A percentile compares a stretch with the other conserved stretches of the same genome.
phyloP scores from a whole-genome alignment of 2,797 vertebrate species.

The Pseudopleuronectes americanus region DNA sequence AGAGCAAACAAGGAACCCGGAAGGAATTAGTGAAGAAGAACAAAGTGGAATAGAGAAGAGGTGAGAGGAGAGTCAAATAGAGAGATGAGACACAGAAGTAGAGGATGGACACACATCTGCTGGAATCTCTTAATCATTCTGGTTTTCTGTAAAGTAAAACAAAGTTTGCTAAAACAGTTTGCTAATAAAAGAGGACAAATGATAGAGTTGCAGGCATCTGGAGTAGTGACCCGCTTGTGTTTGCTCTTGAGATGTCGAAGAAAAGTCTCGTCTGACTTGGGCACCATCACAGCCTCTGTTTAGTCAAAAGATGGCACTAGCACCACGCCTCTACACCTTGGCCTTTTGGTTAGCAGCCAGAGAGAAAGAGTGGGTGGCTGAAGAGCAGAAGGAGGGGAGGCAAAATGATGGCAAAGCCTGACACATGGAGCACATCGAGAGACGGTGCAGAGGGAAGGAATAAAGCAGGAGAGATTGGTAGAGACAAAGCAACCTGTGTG shows the following conservation, averaged over 20 bases:
- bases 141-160: neutral
- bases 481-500: constrained; percentile 45
- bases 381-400: neutral
- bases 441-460: constrained; percentile 17
- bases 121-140: constrained; percentile 35
- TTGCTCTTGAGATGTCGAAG: constrained; percentile 31
- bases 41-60: no score
- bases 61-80: neutral
- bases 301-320: constrained; percentile 76
- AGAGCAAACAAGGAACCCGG: constrained; percentile 29
- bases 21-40: constrained; percentile 9
- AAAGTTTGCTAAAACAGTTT: constrained; percentile 7
- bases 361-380: neutral
- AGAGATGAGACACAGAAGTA: constrained; percentile 11
- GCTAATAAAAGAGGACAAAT: constrained; percentile 5
- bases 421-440: constrained; percentile 18
- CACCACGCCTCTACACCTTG: constrained; percentile 49
- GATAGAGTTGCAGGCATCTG: constrained; percentile 26
- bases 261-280: constrained; percentile 28
- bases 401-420: constrained; percentile 26
- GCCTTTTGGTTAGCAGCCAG: constrained; percentile 32
- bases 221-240: constrained; percentile 38
- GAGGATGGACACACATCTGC: constrained; percentile 18
- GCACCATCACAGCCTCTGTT: constrained; percentile 40
- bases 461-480: constrained; percentile 16